Evolutionary conservation across 92 coral and sea anemone species (phyloP).

Genomic region (Pocillopora grandis): DNA sequence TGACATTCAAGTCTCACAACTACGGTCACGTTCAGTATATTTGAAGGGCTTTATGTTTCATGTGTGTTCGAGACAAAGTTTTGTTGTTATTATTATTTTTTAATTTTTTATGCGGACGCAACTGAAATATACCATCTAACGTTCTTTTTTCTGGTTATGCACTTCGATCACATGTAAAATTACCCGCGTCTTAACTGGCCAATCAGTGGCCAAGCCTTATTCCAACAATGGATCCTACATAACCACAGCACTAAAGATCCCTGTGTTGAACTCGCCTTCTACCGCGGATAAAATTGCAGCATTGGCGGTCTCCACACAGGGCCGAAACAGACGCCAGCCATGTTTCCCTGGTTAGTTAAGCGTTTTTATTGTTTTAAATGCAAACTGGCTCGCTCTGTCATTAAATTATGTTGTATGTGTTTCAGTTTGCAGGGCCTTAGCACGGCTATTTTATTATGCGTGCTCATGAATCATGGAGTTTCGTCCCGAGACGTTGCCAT

Average conservation of each 20-base stretch:
- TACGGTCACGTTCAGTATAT: too few species aligned
- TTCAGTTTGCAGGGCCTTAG: conserved; percentile 72
- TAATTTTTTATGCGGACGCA: neutral
- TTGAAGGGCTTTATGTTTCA: too few species aligned
- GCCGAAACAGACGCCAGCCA: conserved; percentile 88
- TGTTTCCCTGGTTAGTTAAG: conserved; percentile 78
- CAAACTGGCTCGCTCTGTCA: neutral
- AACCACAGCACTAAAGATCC: conserved; percentile 60
- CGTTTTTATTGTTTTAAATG: neutral
- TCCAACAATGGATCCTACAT: conserved; percentile 68
- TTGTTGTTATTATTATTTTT: neutral
- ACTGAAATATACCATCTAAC: neutral
- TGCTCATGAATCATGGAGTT: conserved; percentile 72
- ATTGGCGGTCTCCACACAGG: conserved; percentile 83
- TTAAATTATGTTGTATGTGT: conserved; percentile 11
- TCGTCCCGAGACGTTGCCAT: conserved; percentile 85
- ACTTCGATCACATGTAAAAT: conserved; percentile 10
- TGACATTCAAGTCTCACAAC: too few species aligned
- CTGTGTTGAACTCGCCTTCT: conserved; percentile 53
- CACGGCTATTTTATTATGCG: conserved; percentile 63
- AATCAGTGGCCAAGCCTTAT: conserved; percentile 19
- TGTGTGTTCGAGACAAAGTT: neutral
- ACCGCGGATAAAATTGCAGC: conserved; percentile 85
- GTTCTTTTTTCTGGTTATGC: neutral
- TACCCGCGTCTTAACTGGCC: conserved; percentile 33